These are phyloP conservation scores for Glaucidium brasilianum DNA, from an alignment of 2,113 vertebrate species.

Conservation along the genomic window DNA sequence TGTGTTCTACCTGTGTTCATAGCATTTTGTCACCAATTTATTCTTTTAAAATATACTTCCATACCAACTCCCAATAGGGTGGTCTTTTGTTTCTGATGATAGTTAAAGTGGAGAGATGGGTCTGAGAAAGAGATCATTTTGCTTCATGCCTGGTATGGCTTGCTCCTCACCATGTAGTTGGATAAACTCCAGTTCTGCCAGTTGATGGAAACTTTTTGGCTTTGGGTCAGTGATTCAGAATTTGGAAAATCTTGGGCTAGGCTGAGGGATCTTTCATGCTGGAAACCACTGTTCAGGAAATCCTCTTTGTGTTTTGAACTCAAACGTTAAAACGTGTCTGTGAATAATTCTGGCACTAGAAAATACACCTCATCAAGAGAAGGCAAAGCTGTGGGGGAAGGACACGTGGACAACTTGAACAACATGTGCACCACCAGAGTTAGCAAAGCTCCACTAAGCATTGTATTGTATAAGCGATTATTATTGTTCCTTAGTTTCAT, in stretches of 20 bases:
- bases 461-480: background rate
- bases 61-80: background rate
- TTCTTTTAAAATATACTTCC: background rate
- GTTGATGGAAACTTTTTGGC: background rate
- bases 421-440: rapidly evolving
- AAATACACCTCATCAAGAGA: background rate
- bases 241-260: background rate
- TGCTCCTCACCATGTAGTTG: background rate
- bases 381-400: background rate
- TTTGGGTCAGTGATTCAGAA: background rate
- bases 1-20: background rate
- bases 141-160: background rate
- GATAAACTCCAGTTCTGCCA: background rate
- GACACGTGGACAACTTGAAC: rapidly evolving
- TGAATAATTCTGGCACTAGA: background rate
- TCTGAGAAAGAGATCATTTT: background rate
- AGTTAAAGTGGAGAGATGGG: background rate
- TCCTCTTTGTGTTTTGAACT: background rate
- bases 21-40: background rate
- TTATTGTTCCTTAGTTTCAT: background rate
- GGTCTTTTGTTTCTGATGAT: background rate
- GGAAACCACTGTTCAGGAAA: background rate
- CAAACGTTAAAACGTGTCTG: background rate
- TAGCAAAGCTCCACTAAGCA: background rate
- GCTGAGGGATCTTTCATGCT: background rate